Evolutionary conservation across 2,888 invertebrate genomes (phyloP).

Genomic region (Harpagoxenus sublaevis): DNA sequence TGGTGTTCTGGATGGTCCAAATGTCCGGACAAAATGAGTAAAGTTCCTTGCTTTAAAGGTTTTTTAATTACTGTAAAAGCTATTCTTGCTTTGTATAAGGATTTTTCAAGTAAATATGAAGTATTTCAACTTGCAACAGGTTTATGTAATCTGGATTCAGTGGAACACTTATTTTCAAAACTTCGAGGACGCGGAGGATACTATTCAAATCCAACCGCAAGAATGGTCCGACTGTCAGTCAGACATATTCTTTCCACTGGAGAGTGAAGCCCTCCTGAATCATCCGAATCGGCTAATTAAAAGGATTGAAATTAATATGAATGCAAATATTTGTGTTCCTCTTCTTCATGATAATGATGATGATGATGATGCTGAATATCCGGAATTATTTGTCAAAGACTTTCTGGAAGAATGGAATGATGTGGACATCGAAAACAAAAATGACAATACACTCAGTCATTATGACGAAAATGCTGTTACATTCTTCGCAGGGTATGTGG

Average conservation of each 20-base stretch:
- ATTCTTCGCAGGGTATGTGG: neutral
- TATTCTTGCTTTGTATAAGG: neutral
- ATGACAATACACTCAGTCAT: neutral
- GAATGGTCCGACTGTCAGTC: neutral
- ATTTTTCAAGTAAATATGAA: neutral
- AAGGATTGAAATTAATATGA: neutral
- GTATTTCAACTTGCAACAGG: neutral
- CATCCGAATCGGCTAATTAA: neutral
- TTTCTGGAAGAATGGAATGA: neutral
- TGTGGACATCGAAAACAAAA: neutral
- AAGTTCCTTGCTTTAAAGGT: neutral
- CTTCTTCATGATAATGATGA: neutral
- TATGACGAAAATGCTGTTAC: constrained; percentile 1
- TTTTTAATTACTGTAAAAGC: neutral
- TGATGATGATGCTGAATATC: neutral
- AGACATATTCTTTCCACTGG: neutral
- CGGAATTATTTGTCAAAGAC: too few species aligned
- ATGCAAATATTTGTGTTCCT: neutral
- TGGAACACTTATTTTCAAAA: neutral
- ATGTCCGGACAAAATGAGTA: neutral
- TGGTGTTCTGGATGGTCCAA: neutral
- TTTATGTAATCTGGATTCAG: neutral
- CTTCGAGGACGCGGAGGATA: neutral
- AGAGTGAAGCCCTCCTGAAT: constrained; percentile 8
- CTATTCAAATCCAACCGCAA: neutral